Conservation (phyloP, 2,888 invertebrate species). For the Idaea aversata region DNA sequence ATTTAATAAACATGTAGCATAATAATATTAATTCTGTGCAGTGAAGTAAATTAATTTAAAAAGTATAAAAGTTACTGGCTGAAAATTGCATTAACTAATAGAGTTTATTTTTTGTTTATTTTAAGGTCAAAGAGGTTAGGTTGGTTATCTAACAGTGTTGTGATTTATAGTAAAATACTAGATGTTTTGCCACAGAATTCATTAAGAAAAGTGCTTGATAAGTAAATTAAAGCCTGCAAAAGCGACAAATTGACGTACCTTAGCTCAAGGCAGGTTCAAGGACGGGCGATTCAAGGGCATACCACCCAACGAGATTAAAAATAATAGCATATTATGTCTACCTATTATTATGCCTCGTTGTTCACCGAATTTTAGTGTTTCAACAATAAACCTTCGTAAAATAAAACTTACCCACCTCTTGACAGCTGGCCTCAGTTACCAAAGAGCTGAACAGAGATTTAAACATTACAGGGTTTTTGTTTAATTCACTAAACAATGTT, state of each 20-base stretch:
- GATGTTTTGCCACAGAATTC: constrained; percentile 15
- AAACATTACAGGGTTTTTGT: constrained; percentile 81
- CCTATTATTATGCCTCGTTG: neutral
- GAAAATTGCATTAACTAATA: neutral
- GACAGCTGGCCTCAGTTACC: constrained; percentile 84
- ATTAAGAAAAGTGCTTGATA: constrained; percentile 5
- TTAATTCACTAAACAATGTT: constrained; percentile 47
- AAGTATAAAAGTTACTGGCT: constrained; percentile 8
- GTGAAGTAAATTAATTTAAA: neutral
- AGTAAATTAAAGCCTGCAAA: neutral
- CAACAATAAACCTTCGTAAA: constrained; percentile 19
- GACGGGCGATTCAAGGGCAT: constrained; percentile 68
- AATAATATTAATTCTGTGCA: neutral
- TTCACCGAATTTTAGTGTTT: neutral
- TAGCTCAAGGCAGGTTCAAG: constrained; percentile 54
- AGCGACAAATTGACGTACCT: neutral
- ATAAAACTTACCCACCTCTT: constrained; percentile 88
- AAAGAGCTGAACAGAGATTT: constrained; percentile 82
- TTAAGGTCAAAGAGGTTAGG: constrained; percentile 64
- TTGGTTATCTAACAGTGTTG: constrained; percentile 56
- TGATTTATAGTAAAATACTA: constrained; percentile 20
- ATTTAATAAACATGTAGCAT: neutral
- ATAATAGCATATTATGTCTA: constrained; percentile 19
- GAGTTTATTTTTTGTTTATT: constrained; percentile 12
- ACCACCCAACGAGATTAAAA: constrained; percentile 19